These are phyloP conservation scores for Rhagium mordax DNA, from an alignment of 2,888 invertebrate genomes.

Conservation along the genomic window DNA sequence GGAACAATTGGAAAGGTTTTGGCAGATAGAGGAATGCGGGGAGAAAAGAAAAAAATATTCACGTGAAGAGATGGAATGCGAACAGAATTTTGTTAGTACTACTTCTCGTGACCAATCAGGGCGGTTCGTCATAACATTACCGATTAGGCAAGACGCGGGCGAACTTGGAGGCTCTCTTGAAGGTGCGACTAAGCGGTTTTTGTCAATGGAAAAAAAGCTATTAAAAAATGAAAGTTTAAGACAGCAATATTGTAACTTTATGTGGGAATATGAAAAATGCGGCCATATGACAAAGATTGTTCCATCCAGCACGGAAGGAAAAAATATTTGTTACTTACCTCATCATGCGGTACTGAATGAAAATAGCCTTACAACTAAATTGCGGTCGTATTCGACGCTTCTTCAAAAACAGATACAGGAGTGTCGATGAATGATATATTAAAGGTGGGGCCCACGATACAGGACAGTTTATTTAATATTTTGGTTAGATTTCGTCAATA, in stretches of 20 bases:
- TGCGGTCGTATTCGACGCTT: constrained; percentile 33
- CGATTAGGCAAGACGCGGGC: neutral
- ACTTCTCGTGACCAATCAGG: neutral
- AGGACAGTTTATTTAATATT: constrained; percentile 54
- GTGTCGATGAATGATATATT: constrained; percentile 21
- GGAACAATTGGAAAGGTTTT: constrained; percentile 5
- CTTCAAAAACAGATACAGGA: constrained; percentile 3
- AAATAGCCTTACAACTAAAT: constrained; percentile 26
- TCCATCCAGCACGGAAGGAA: neutral
- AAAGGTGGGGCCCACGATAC: constrained; percentile 19
- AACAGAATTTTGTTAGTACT: constrained; percentile 1
- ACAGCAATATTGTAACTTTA: neutral
- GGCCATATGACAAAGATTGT: neutral
- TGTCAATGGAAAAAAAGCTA: neutral
- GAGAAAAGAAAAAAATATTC: neutral
- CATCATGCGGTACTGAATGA: constrained; percentile 30
- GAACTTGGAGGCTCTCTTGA: neutral
- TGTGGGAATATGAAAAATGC: neutral
- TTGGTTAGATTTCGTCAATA: constrained; percentile 53
- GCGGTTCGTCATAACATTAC: neutral
- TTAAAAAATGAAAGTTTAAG: neutral
- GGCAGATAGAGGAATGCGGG: neutral
- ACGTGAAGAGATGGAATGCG: constrained; percentile 1
- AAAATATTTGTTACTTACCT: constrained; percentile 19
- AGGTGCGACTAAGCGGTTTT: neutral